Evolutionary conservation across 2,113 vertebrate species (phyloP), one percentile per base, ranked within the genome.

Genomic region (Gadus chalcogrammus): DNA sequence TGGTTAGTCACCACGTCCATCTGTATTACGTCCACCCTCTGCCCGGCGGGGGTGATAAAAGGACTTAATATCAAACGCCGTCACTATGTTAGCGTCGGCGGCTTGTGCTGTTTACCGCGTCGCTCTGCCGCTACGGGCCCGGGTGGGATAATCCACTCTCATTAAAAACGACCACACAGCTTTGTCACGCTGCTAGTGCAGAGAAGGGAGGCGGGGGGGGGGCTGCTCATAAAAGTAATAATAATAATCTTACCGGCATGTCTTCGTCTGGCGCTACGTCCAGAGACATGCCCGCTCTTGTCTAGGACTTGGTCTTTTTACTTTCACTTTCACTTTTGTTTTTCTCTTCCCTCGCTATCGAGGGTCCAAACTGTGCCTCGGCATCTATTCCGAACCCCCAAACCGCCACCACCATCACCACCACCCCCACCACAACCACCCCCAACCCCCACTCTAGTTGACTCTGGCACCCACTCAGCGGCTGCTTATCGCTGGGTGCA

Each of bases 221-320:
- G 4, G 2, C 2, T 72, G 77, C 80, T 82, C 80, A 77, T 77
- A 79, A 83, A 82, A 69, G 20, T 11, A 48, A 9, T 11, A 48
- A 48, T 2, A 48, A 83, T 79, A 67, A 24, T 79, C 77, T 84
- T 78, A 76, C 73, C 48, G 82, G 72, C 31, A 31, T 28, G 79
- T 61, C 79, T 78, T 86, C 84, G 85, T 86, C 84, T 81, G 31
- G 69, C 75, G 61, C 74, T 74, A 77, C 82, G 79, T 86, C 86
- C 78, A 82, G n/a, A 60, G 66, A 5, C 28, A 48, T 61, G 69
- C 77, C 73, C 76, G 77, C 56, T 67, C 58, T 65, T 28, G 20
- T 42, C 9, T 15, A 52, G 27, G 27, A 17, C 64, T 56, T 66
- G 78, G 38, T 70, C 61, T 70, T 70, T 68, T 61, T 38, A 5